A percentile compares a stretch with the other conserved stretches of the same genome.
These are phyloP conservation scores for Invenusta paracnida DNA, from an alignment of 2,888 invertebrate genomes.

Conservation along the genomic window DNA sequence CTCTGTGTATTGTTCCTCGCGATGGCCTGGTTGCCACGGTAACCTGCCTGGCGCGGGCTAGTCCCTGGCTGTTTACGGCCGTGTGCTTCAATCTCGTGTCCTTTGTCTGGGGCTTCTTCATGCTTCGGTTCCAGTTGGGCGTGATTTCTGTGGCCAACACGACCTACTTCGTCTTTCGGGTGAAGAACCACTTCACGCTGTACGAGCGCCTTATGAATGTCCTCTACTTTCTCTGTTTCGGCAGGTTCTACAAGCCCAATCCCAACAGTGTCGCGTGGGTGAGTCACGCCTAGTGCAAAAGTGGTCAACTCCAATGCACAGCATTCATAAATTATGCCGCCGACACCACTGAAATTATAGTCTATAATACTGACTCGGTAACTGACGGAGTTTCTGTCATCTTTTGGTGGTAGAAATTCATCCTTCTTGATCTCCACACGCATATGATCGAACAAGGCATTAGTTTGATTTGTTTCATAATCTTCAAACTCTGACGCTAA, in stretches of 20 bases:
- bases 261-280: too few relatives aligned
- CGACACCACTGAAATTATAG: too few relatives aligned
- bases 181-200: not conserved
- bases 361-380: too few relatives aligned
- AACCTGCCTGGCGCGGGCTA: conserved; percentile 47
- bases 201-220: not conserved
- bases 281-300: too few relatives aligned
- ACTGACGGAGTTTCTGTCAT: too few relatives aligned
- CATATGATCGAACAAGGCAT: too few relatives aligned
- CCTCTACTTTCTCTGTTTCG: not conserved
- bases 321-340: too few relatives aligned
- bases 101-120: conserved; percentile 51
- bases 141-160: conserved; percentile 50
- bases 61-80: conserved; percentile 52
- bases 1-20: conserved; percentile 11
- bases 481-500: too few relatives aligned
- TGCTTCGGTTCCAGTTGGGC: conserved; percentile 51
- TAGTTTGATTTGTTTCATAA: too few relatives aligned
- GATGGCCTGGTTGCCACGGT: conserved; percentile 39
- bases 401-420: too few relatives aligned
- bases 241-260: conserved; percentile 6
- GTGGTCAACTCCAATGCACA: too few relatives aligned
- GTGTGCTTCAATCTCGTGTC: conserved; percentile 51
- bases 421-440: too few relatives aligned
- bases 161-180: conserved; percentile 46